A percentile compares a stretch with the other conserved stretches of the same genome.
Evolutionary conservation across 2,797 vertebrate genomes (phyloP).

Genomic region (Botia almorhae): DNA sequence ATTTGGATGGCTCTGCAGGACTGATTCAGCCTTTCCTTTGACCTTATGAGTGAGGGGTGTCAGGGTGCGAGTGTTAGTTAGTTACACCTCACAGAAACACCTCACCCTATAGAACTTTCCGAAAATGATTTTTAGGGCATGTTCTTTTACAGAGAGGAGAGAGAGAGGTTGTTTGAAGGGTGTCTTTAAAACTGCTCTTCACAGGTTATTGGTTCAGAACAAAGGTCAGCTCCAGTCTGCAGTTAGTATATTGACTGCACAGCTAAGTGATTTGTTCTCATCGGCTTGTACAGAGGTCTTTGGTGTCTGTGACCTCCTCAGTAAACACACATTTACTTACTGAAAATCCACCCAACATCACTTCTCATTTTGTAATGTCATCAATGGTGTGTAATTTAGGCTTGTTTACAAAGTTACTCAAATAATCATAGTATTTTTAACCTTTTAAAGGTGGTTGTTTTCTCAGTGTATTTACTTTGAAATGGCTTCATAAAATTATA

Average conservation of each 20-base stretch:
- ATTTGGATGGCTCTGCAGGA: constrained; percentile 31
- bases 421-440: too few relatives aligned
- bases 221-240: constrained; percentile 26
- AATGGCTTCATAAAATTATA: neutral
- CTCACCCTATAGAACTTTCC: neutral
- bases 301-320: constrained; percentile 19
- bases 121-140: neutral
- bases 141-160: constrained; percentile 27
- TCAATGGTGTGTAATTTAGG: neutral
- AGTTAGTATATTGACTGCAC: constrained; percentile 50
- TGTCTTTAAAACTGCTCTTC: constrained; percentile 12
- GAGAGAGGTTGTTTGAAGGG: constrained; percentile 12
- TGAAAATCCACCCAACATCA: neutral
- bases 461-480: neutral
- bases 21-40: constrained; percentile 31
- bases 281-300: constrained; percentile 31
- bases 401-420: too few relatives aligned
- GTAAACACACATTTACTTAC: constrained; percentile 46
- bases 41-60: constrained; percentile 2
- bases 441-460: too few relatives aligned
- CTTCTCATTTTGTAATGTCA: neutral
- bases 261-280: constrained; percentile 24
- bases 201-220: constrained; percentile 38
- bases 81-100: neutral
- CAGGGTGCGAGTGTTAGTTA: constrained; percentile 10